Evolutionary conservation across 1,140 invertebrate species (phyloP), one percentile per base, ranked within the genome.

Genomic region (Drosophila elegans): DNA sequence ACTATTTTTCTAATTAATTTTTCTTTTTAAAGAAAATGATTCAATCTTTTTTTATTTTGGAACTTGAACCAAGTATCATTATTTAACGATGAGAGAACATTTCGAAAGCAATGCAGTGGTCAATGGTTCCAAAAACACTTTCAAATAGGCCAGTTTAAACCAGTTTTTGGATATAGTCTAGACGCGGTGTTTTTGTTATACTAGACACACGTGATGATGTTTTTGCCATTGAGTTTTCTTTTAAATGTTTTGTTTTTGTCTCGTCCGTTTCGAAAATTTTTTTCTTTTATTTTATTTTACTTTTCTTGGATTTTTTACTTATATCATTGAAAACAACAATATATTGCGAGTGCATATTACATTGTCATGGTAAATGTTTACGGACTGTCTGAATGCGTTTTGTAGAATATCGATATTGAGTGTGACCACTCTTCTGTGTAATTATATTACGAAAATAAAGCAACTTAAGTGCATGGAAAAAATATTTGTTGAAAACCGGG

Each of bases 201-300:
- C 73, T 72, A 57, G 48, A 64, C 80, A 29, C 81, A 80, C 81
- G 82, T 84, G 81, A 74, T 69, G 52, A 56, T 74, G 44, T 44
- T 82, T 39, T 59, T 56, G 42, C 44, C 61, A 64, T 74, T 78
- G 59, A 66, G 71, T 41, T 66, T 75, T 71, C 39, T 57, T 36
- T 45, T 39, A 76, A 73, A 77, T 77, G 74, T 69, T 85, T 77
- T 84, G 73, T 77, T 81, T 56, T 76, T 51, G 63, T 64, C 66
- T 46, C 78, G 45, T 57, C 38, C 41, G 46, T 61, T 54, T 63
- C 29, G 34, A 34, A 48, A 54, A 51, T 74, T 36, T 60, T 67
- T 39, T 60, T 82, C 74, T 36, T 39, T 66, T 46, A 7, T 52
- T 60, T 32, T 21, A 21, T 21, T 21, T 27, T 29, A 29, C 41